Evolutionary conservation across 2,113 vertebrate species (phyloP).

Genomic region (Zosterops borbonicus): DNA sequence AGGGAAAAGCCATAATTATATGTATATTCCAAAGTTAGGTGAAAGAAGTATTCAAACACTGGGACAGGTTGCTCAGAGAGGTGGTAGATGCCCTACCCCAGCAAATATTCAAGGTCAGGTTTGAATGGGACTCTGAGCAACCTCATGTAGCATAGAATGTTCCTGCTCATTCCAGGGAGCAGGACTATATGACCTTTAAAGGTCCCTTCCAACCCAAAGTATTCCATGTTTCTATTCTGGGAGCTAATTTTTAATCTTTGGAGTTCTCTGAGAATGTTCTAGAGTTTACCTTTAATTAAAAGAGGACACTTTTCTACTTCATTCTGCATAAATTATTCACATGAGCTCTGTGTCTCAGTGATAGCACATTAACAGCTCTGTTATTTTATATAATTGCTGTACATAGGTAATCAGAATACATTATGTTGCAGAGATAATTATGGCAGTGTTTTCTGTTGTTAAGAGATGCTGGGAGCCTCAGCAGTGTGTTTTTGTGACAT

Average conservation of each 20-base stretch:
- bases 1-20: background rate
- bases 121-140: background rate
- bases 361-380: conserved; percentile 6
- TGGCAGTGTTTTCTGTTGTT: background rate
- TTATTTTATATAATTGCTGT: conserved; percentile 55
- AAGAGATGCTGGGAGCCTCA: background rate
- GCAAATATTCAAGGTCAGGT: background rate
- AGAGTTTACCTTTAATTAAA: background rate
- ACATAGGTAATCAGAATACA: conserved; percentile 58
- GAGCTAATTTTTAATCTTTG: background rate
- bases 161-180: background rate
- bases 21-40: background rate
- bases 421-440: conserved; percentile 56
- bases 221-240: background rate
- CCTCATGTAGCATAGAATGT: background rate
- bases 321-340: conserved; percentile 25
- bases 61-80: background rate
- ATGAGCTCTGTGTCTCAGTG: conserved; percentile 17
- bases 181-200: background rate
- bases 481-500: background rate
- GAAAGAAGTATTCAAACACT: background rate
- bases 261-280: background rate
- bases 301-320: background rate
- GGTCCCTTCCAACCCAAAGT: background rate
- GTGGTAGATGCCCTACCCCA: background rate